Evolutionary conservation across 2,888 invertebrate species (phyloP).

Genomic region (Drosophila monieri): DNA sequence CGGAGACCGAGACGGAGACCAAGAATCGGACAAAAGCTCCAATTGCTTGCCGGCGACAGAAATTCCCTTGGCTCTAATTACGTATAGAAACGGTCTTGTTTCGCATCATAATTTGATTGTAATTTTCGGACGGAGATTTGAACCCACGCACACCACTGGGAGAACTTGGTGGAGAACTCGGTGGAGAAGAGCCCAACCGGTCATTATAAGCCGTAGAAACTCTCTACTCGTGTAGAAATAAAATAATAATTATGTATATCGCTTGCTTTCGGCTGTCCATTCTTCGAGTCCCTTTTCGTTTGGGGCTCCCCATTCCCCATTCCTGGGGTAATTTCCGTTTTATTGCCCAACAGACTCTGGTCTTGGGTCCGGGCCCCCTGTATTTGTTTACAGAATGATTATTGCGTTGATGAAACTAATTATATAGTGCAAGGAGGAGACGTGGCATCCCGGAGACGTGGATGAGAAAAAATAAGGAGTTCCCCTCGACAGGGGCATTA

Average conservation of each 20-base stretch:
- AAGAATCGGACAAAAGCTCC: slow-evolving; percentile 29
- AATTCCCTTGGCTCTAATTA: slow-evolving; percentile 43
- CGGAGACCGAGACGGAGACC: not conserved
- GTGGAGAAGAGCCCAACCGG: not conserved
- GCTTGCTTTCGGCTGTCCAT: slow-evolving; percentile 17
- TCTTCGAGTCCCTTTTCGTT: slow-evolving; percentile 33
- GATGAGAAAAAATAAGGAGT: slow-evolving; percentile 8
- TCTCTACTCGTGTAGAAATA: slow-evolving; percentile 35
- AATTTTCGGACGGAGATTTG: slow-evolving; percentile 33
- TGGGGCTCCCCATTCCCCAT: slow-evolving; percentile 17
- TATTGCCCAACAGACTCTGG: slow-evolving; percentile 44
- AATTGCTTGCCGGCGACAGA: slow-evolving; percentile 14
- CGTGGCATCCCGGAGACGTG: slow-evolving; percentile 26
- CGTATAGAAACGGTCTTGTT: slow-evolving; percentile 37
- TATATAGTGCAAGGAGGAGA: slow-evolving; percentile 60
- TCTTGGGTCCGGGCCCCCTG: slow-evolving; percentile 16
- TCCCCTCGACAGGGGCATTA: slow-evolving; percentile 56
- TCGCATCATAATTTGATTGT: slow-evolving; percentile 37
- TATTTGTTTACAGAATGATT: slow-evolving; percentile 74
- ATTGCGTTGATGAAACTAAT: slow-evolving; percentile 78
- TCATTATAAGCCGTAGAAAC: slow-evolving; percentile 23
- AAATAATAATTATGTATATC: slow-evolving; percentile 51
- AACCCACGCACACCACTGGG: slow-evolving; percentile 23
- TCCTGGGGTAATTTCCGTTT: slow-evolving; percentile 60
- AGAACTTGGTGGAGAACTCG: not conserved